phyloP scores from a whole-genome alignment of 2,113 vertebrate genomes.

The Harpagus bidentatus region DNA sequence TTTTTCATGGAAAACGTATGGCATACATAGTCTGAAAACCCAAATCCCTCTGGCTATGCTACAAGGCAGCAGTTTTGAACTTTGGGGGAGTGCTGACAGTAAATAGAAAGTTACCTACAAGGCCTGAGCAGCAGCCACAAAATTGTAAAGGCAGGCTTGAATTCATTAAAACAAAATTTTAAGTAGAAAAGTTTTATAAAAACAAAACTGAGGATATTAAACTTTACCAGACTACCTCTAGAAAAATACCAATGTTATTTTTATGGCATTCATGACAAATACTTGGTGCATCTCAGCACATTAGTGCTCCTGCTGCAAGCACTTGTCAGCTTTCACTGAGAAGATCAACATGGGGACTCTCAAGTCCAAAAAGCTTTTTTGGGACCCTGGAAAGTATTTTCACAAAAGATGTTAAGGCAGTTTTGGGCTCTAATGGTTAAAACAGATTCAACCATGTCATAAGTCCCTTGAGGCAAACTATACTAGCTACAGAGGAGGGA shows the following conservation, averaged over 20 bases:
- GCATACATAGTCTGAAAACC: background rate
- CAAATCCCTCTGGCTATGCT: background rate
- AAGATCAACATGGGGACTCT: background rate
- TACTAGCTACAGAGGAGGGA: background rate
- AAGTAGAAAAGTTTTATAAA: background rate
- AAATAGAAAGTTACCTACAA: background rate
- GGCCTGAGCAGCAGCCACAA: background rate
- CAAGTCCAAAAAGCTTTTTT: background rate
- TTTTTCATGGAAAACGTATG: background rate
- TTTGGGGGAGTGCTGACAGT: background rate
- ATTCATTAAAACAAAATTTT: background rate
- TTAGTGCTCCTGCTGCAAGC: background rate
- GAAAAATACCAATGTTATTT: background rate
- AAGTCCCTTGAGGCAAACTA: background rate
- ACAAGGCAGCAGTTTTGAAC: background rate
- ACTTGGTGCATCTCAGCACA: background rate
- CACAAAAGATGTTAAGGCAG: background rate
- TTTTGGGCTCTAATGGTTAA: background rate
- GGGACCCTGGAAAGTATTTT: background rate
- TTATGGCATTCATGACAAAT: background rate
- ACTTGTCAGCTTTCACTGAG: background rate
- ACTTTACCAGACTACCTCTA: background rate
- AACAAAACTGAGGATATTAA: background rate
- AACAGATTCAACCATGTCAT: background rate
- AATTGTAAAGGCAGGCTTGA: background rate